Conservation (phyloP, 2,113 vertebrate genomes). For the Glareola pratincola region DNA sequence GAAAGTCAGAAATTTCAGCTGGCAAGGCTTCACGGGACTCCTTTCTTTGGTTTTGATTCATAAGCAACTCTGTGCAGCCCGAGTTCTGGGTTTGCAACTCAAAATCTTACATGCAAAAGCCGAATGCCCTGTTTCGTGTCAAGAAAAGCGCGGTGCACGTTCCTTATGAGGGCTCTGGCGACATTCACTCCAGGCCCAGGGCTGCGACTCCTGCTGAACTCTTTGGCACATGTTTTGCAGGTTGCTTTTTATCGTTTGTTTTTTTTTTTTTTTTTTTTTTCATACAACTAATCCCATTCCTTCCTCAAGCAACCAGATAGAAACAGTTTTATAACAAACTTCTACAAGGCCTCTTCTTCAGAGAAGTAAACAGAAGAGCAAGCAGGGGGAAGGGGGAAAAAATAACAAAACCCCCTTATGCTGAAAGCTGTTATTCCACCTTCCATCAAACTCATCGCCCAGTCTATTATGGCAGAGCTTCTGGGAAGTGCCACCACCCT, state of each 20-base stretch:
- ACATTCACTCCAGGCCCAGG: not conserved
- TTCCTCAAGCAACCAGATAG: not conserved
- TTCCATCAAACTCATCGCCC: not conserved
- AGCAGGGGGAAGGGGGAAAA: not conserved
- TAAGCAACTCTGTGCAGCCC: not conserved
- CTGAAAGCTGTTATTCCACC: not conserved
- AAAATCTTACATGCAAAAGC: not conserved
- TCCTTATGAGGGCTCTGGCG: not conserved
- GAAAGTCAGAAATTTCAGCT: constrained; percentile 10
- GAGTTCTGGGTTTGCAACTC: not conserved
- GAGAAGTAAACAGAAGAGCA: not conserved
- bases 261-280: too few relatives aligned
- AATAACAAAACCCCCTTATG: not conserved
- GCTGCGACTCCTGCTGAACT: not conserved
- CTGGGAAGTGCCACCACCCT: not conserved
- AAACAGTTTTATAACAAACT: not conserved
- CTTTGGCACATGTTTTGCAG: not conserved
- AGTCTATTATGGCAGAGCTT: not conserved
- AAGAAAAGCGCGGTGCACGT: not conserved
- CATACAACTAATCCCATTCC: not conserved
- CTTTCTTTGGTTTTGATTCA: not conserved
- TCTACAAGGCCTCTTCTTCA: not conserved
- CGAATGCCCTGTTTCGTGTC: not conserved
- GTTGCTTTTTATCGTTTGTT: not conserved
- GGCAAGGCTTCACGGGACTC: not conserved